These are phyloP conservation scores for Callorhinus ursinus DNA, from an alignment of 2,113 vertebrate genomes.

Conservation along the genomic window DNA sequence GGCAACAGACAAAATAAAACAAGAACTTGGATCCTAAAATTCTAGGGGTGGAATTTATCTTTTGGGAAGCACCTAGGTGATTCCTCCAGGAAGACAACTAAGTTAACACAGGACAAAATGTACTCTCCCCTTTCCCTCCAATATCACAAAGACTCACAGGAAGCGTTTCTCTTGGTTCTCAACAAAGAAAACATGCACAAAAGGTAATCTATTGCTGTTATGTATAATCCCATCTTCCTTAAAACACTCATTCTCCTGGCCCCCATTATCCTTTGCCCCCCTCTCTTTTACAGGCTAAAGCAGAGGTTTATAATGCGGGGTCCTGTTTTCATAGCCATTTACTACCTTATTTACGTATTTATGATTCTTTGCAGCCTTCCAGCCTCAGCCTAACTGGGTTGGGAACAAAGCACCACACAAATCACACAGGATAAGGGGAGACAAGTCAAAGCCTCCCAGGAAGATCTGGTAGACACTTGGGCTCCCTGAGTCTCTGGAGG, in stretches of 20 bases:
- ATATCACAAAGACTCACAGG: background rate
- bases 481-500: slow-evolving; percentile 18
- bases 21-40: slow-evolving; percentile 31
- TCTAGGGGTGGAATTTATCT: background rate
- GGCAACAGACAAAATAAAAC: slow-evolving; percentile 8
- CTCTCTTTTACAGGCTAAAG: background rate
- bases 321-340: background rate
- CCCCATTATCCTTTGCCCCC: background rate
- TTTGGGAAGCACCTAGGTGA: background rate
- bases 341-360: background rate
- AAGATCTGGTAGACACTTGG: slow-evolving; percentile 55
- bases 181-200: background rate
- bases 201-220: slow-evolving; percentile 18
- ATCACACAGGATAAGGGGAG: slow-evolving; percentile 34
- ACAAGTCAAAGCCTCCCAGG: slow-evolving; percentile 58
- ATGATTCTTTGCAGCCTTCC: slow-evolving; percentile 32
- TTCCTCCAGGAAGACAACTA: background rate
- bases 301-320: background rate
- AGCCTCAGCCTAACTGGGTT: slow-evolving; percentile 21
- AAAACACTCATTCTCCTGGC: background rate
- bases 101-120: background rate
- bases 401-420: slow-evolving; percentile 32
- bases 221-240: slow-evolving; percentile 33
- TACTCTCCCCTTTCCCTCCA: background rate
- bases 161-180: slow-evolving; percentile 19